A percentile compares a stretch with the other conserved stretches of the same genome.
phyloP scores from a whole-genome alignment of 2,113 vertebrate species.

The Alligator sinensis region DNA sequence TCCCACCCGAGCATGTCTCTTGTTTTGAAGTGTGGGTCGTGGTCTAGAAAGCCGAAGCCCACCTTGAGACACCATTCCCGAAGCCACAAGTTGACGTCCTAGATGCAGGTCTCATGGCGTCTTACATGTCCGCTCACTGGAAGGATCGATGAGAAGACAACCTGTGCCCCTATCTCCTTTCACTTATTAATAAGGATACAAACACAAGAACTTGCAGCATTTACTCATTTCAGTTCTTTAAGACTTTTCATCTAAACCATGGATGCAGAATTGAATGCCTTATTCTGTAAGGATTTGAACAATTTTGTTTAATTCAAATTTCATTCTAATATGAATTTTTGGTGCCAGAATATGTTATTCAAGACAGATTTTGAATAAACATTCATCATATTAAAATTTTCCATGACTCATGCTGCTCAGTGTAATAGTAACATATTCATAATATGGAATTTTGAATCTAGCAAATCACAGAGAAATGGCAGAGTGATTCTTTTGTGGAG shows the following conservation, averaged over 20 bases:
- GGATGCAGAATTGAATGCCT: not conserved
- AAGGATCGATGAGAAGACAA: no score
- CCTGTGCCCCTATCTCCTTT: not conserved
- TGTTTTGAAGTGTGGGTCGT: no score
- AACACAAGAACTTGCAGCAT: not conserved
- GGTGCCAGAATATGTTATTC: not conserved
- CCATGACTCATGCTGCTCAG: not conserved
- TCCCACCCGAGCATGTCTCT: no score
- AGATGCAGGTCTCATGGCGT: no score
- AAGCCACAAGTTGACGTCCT: no score
- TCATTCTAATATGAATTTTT: not conserved
- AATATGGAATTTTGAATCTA: not conserved
- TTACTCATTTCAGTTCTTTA: not conserved
- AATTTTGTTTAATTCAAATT: not conserved
- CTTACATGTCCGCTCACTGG: no score
- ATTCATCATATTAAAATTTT: not conserved
- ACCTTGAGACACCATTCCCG: no score
- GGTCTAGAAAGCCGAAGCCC: no score
- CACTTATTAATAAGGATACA: not conserved
- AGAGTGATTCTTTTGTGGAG: not conserved
- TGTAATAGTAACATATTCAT: not conserved
- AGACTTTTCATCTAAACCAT: not conserved
- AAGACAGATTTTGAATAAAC: not conserved
- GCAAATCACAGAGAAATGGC: not conserved
- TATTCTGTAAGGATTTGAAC: not conserved